Percentiles rank a stretch among this genome's conserved stretches.
phyloP scores from a whole-genome alignment of 1,140 invertebrate species.

The Sycobia sp. region DNA sequence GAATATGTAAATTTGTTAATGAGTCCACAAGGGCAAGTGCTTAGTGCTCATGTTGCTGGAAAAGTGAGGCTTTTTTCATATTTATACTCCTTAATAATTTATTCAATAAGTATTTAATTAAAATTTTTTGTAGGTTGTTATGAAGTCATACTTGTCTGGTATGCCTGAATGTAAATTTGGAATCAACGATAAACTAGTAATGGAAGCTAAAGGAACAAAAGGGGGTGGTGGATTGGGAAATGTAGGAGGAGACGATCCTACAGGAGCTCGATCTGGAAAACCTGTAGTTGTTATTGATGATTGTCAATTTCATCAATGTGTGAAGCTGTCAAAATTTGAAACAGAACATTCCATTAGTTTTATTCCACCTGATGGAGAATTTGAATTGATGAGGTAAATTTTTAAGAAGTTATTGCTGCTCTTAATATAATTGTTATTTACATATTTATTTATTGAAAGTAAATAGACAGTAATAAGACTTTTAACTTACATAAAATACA shows the following conservation, averaged over 20 bases:
- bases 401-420: no score
- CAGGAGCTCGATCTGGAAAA: slow-evolving; percentile 85
- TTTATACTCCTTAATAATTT: neutral
- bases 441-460: no score
- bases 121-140: slow-evolving; percentile 75
- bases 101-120: slow-evolving; percentile 10
- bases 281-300: slow-evolving; percentile 99
- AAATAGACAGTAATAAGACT: no score
- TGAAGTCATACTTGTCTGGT: slow-evolving; percentile 99
- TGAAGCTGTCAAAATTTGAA: slow-evolving; percentile 99
- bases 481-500: no score
- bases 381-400: slow-evolving; percentile 95
- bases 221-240: slow-evolving; percentile 67
- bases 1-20: slow-evolving; percentile 99
- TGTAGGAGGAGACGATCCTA: slow-evolving; percentile 75
- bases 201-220: slow-evolving; percentile 94
- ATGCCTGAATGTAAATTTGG: slow-evolving; percentile 99
- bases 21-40: slow-evolving; percentile 99
- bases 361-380: slow-evolving; percentile 99
- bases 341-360: slow-evolving; percentile 99
- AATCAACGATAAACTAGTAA: slow-evolving; percentile 99
- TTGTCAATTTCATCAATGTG: slow-evolving; percentile 99
- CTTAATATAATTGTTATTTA: no score
- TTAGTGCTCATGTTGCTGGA: slow-evolving; percentile 98
- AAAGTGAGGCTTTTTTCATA: slow-evolving; percentile 64